Evolutionary conservation across 2,888 invertebrate species (phyloP), one percentile per base, ranked within the genome.

Genomic region (Trissolcus brochymenae): DNA sequence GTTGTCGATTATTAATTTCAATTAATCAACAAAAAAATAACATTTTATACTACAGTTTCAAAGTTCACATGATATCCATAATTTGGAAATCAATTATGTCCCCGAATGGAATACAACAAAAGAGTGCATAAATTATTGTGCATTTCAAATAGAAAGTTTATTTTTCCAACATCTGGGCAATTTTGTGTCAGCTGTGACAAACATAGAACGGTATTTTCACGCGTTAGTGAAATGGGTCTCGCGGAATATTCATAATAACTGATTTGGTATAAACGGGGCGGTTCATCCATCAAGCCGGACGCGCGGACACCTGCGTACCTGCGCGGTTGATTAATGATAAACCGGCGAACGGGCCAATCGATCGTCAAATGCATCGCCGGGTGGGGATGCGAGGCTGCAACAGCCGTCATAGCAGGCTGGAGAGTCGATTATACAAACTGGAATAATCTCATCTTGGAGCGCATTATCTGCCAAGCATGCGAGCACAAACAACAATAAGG

Each of bases 261-360:
- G 65, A 73, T 73, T 46, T 43, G 66, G 74, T 77, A 59, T 65
- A 67, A 53, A 51, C 73, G 64, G 62, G 79, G 68, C 77, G 68
- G 79, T 82, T 83, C 85, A 85, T 86, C 84, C 82, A 85, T 86
- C 86, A 85, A 84, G 82, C 82, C 67, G 75, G 80, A 70, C 79
- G 73, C 80, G 80, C 81, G 81, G 81, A 83, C 85, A 84, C 84
- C 84, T 83, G 84, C 82, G 85, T 81, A 83, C 82, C 81, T 81
- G 82, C 70, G 60, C 60, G 67, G 67, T 86, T 87, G 87, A 87
- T 87, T 84, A 86, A 87, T 86, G 86, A 85, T 82, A 83, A 83
- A 82, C 80, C 79, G 81, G 84, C 81, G 82, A 84, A 82, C 84
- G 82, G 80, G 76, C 78, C 79, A 80, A 84, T 83, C 83, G 81